A percentile compares a stretch with the other conserved stretches of the same genome.
Evolutionary conservation across 2,888 invertebrate genomes (phyloP).

Genomic region (Chalcosyrphus nemorum): DNA sequence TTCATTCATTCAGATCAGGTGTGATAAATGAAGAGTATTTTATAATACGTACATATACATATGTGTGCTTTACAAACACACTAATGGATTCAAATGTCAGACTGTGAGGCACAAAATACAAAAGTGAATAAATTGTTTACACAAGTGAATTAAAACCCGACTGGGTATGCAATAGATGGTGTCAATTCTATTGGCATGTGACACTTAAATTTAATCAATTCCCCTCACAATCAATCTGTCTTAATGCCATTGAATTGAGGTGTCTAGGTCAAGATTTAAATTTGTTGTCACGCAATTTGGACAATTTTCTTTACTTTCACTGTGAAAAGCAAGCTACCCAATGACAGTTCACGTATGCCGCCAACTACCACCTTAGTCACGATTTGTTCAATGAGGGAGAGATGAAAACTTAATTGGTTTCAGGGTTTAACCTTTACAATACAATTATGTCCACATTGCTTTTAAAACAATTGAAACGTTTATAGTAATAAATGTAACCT

Average conservation of each 20-base stretch:
- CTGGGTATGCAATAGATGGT: conserved; percentile 3
- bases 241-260: conserved; percentile 10
- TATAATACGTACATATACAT: too few species aligned
- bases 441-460: background rate
- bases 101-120: background rate
- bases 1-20: too few species aligned
- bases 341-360: background rate
- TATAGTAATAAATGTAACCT: background rate
- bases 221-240: conserved; percentile 17
- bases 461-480: background rate
- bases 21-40: too few species aligned
- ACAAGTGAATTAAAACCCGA: background rate
- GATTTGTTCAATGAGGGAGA: conserved; percentile 4
- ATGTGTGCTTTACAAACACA: too few species aligned
- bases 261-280: conserved; percentile 50
- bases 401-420: conserved; percentile 1
- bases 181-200: too few species aligned
- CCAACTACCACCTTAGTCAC: conserved; percentile 27
- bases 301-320: conserved; percentile 30
- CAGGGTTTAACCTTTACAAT: background rate
- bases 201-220: conserved; percentile 8
- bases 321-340: background rate
- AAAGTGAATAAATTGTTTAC: too few species aligned
- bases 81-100: too few species aligned
- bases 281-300: conserved; percentile 30